Base-by-base conservation (phyloP, 2,888 invertebrate genomes). In the Phengaris alcon region DNA sequence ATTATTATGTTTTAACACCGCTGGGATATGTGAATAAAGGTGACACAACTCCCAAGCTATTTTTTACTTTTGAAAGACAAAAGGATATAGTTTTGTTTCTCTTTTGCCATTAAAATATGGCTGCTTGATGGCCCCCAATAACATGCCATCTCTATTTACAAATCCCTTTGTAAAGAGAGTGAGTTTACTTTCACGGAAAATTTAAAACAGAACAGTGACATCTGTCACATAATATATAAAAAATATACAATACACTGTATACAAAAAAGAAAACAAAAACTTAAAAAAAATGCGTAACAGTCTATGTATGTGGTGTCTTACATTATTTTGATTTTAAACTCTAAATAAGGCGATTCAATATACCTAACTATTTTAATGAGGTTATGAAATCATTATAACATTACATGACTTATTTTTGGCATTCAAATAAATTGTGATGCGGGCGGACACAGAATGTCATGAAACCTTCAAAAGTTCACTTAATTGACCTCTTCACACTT, bases 201-300 rank as follows among this genome's bases (percentile, higher is more conserved):
- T 54, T 75, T 74, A 79, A 81, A 79, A 78, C 79, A 79, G 77
- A 78, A 77, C 73, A 75, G 79, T 80, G 81, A 79, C 78, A 77
- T 79, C 79, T 77, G 80, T 81, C 77, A 79, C 79, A 75, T 77
- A 64, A 12, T 64, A 80, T 82, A 82, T 78, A 82, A 75, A 81
- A 81, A 80, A 82, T 80, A 81, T 78, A 78, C 79, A 77, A 75
- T 77, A 80, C 77, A 78, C 79, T 78, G 83, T 84, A 82, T 76
- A 79, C 78, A 80, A 78, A 79, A 81, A 79, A 79, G 4, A 6
- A 83, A 86, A 81, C 79, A 79, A 84, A 86, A 86, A 84, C 79
- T 81, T 84, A 86, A 83, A 87, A 83, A 87, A 91, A 92, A 91
- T 91, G 91, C 92, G 86, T 87, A 84, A 85, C 91, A 91, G 90